Evolutionary conservation across 2,888 invertebrate genomes (phyloP).

Genomic region (Epinotia bilunana): DNA sequence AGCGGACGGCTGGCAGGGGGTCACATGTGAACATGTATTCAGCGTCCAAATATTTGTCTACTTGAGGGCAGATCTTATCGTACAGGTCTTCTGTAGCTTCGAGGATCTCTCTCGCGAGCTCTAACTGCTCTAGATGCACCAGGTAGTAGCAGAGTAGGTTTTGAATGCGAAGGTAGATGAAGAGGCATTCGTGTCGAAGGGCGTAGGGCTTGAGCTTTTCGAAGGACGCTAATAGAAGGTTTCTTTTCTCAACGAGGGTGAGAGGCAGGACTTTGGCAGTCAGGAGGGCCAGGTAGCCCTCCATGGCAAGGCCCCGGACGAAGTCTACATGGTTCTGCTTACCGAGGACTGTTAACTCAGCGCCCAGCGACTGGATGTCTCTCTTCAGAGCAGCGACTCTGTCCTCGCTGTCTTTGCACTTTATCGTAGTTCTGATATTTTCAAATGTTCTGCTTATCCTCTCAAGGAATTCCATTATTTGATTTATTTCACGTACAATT

Average conservation of each 20-base stretch:
- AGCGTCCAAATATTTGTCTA: slow-evolving; percentile 72
- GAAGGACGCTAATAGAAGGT: slow-evolving; percentile 65
- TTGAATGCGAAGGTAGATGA: slow-evolving; percentile 82
- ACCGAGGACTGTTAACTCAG: slow-evolving; percentile 68
- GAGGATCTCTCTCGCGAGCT: slow-evolving; percentile 77
- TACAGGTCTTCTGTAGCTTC: slow-evolving; percentile 79
- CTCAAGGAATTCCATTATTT: slow-evolving; percentile 65
- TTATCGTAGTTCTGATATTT: slow-evolving; percentile 65
- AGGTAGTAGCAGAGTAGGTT: slow-evolving; percentile 84
- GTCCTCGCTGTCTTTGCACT: slow-evolving; percentile 66
- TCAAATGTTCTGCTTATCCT: slow-evolving; percentile 70
- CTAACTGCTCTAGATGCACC: slow-evolving; percentile 79
- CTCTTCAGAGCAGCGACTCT: slow-evolving; percentile 65
- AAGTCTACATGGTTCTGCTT: slow-evolving; percentile 71
- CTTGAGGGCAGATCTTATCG: slow-evolving; percentile 65
- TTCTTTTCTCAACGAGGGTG: slow-evolving; percentile 67
- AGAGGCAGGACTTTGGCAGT: slow-evolving; percentile 72
- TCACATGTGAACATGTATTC: slow-evolving; percentile 82
- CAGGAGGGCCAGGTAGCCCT: slow-evolving; percentile 72
- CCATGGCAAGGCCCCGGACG: slow-evolving; percentile 74
- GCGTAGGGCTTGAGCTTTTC: slow-evolving; percentile 70
- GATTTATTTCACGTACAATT: slow-evolving; percentile 35
- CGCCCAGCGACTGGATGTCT: slow-evolving; percentile 66
- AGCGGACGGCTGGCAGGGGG: slow-evolving; percentile 61
- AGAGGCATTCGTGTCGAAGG: slow-evolving; percentile 73